Conservation (phyloP, 2,113 vertebrate genomes). For the Synchiropus splendidus region DNA sequence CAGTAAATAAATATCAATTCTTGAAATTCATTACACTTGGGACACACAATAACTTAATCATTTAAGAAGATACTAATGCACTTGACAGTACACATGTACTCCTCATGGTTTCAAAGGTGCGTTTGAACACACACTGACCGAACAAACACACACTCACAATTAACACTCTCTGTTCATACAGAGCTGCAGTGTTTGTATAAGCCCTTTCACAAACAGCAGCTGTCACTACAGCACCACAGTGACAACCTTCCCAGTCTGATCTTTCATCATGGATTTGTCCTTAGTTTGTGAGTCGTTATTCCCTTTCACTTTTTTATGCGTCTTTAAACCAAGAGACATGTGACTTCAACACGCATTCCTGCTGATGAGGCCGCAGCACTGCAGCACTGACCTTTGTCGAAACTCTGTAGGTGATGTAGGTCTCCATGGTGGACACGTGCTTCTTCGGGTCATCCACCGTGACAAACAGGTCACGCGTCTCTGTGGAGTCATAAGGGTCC, state of each 20-base stretch:
- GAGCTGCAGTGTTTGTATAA: constrained; percentile 24
- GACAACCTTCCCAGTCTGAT: neutral
- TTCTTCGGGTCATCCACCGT: constrained; percentile 96
- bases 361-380: neutral
- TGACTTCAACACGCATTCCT: neutral
- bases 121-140: too few relatives aligned
- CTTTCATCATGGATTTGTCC: neutral
- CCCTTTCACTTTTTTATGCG: too few relatives aligned
- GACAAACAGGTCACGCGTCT: constrained; percentile 93
- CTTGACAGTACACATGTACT: too few relatives aligned
- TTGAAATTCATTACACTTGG: too few relatives aligned
- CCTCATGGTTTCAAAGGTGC: too few relatives aligned
- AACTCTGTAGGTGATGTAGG: constrained; percentile 93
- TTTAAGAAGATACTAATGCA: too few relatives aligned
- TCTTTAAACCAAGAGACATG: neutral
- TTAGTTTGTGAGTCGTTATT: neutral
- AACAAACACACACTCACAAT: constrained; percentile 12
- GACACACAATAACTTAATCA: too few relatives aligned
- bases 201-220: constrained; percentile 19
- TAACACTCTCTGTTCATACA: constrained; percentile 24
- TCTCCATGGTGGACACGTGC: constrained; percentile 96
- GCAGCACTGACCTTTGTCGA: constrained; percentile 80
- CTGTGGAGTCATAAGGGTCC: constrained; percentile 75
- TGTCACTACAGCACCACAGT: constrained; percentile 13
- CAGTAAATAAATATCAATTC: too few relatives aligned